Conservation (phyloP, 2,113 vertebrate genomes). For the Alligator mississippiensis region DNA sequence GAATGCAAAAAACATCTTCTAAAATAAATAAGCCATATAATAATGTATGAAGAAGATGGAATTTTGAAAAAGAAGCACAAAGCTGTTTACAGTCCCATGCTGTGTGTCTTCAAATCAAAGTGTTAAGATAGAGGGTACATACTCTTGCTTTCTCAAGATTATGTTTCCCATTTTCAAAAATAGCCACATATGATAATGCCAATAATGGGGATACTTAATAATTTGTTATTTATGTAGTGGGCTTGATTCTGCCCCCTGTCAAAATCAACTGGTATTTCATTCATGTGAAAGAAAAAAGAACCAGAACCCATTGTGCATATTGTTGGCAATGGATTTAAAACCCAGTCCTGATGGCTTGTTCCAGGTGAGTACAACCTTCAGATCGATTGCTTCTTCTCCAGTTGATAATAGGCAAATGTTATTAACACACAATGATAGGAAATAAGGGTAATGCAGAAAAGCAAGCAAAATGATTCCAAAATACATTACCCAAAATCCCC, state of each 20-base stretch:
- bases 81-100: background rate
- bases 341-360: background rate
- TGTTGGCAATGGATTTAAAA: too few species aligned
- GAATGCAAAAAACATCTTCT: background rate
- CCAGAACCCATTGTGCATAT: too few species aligned
- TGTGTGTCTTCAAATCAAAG: background rate
- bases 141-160: background rate
- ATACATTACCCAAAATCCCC: too few species aligned
- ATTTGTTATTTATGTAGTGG: background rate
- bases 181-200: background rate
- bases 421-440: too few species aligned
- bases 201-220: background rate
- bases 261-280: background rate
- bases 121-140: background rate
- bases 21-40: background rate
- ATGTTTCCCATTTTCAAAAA: background rate
- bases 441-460: too few species aligned
- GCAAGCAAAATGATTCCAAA: too few species aligned
- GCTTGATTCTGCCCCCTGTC: background rate
- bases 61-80: background rate
- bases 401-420: too few species aligned
- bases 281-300: background rate
- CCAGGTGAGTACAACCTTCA: background rate
- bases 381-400: too few species aligned
- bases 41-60: background rate